Evolutionary conservation across 2,888 invertebrate species (phyloP).

Genomic region (Drosophila imparisetae): DNA sequence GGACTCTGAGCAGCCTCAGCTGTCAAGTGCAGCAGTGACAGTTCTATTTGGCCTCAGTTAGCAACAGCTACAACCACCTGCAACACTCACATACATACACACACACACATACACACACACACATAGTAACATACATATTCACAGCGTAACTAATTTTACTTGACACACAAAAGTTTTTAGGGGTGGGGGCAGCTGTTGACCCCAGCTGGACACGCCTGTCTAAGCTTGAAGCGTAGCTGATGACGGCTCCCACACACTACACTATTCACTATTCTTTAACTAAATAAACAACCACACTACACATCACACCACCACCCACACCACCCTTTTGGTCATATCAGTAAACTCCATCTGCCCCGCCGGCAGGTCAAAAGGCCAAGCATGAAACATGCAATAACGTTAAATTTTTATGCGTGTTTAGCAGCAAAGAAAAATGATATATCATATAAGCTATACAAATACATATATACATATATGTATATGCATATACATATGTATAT

Average conservation of each 20-base stretch:
- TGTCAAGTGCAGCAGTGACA: conserved; percentile 48
- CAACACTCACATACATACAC: conserved; percentile 27
- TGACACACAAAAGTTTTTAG: conserved; percentile 49
- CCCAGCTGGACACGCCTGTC: conserved; percentile 43
- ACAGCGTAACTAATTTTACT: conserved; percentile 69
- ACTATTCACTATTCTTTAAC: conserved; percentile 10
- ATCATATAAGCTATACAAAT: not conserved
- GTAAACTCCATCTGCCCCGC: conserved; percentile 53
- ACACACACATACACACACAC: conserved; percentile 3
- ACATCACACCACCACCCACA: conserved; percentile 20
- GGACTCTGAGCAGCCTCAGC: conserved; percentile 12
- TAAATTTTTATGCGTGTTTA: conserved; percentile 76
- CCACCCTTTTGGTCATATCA: conserved; percentile 44
- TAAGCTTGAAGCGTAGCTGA: conserved; percentile 38
- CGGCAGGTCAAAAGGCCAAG: conserved; percentile 64
- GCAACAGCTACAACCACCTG: conserved; percentile 60
- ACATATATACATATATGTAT: not conserved
- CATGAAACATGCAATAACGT: conserved; percentile 71
- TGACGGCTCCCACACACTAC: conserved; percentile 44
- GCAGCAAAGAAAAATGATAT: conserved; percentile 18
- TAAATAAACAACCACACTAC: conserved; percentile 22
- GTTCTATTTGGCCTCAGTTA: conserved; percentile 50
- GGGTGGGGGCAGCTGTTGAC: not conserved
- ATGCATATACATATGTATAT: conserved; percentile 12
- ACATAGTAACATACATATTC: conserved; percentile 9